Conservation (phyloP, 2,797 vertebrate species). For the Peromyscus aztecus region DNA sequence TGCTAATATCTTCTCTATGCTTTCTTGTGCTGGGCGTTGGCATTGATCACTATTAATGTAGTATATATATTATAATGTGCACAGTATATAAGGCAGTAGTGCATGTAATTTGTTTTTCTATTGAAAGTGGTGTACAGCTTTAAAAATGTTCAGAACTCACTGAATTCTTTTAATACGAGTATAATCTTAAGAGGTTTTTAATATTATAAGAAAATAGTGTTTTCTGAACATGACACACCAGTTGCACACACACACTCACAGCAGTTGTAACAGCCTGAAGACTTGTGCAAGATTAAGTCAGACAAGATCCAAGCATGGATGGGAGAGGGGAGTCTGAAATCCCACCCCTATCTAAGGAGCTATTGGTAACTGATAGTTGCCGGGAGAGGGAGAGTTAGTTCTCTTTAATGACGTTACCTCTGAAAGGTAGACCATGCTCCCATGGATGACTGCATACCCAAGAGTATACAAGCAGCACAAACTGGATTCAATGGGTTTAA, state of each 20-base stretch:
- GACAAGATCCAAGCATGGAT: not conserved
- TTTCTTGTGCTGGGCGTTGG: not conserved
- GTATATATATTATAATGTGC: not conserved
- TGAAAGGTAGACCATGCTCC: no score
- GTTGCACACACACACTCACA: not conserved
- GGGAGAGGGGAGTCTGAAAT: not conserved
- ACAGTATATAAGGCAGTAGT: not conserved
- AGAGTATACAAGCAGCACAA: not conserved
- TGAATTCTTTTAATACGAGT: not conserved
- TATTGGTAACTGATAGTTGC: not conserved
- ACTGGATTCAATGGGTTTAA: not conserved
- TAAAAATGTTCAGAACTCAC: not conserved
- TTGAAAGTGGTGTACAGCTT: not conserved
- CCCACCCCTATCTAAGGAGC: not conserved
- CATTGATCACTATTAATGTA: not conserved
- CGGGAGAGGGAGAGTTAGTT: not conserved
- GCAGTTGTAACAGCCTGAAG: not conserved
- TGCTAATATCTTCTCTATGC: no score
- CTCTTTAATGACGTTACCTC: not conserved
- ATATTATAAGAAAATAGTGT: not conserved
- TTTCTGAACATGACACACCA: not conserved
- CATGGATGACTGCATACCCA: not conserved
- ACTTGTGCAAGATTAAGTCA: not conserved
- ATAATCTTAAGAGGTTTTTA: not conserved
- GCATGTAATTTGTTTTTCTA: not conserved